These are phyloP conservation scores for Micrastur ruficollis DNA, from an alignment of 2,797 vertebrate species.

Conservation along the genomic window DNA sequence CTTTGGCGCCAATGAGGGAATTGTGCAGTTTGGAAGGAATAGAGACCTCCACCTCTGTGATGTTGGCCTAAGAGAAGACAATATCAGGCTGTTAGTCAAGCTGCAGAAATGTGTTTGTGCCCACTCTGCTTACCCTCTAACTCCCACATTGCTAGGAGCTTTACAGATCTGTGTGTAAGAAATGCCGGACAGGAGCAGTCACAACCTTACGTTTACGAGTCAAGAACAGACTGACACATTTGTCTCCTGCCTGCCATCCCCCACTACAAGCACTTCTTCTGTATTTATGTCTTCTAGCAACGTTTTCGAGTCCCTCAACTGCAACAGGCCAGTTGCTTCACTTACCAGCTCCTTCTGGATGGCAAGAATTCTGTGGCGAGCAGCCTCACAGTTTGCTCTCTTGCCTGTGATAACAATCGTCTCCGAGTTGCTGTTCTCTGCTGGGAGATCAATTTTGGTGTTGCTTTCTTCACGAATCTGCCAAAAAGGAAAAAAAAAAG, in stretches of 20 bases:
- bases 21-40: slow-evolving; percentile 97
- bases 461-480: slow-evolving; percentile 98
- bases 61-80: slow-evolving; percentile 85
- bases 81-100: neutral
- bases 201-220: neutral
- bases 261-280: neutral
- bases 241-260: neutral
- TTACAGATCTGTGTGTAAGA: neutral
- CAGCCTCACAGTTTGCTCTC: slow-evolving; percentile 92
- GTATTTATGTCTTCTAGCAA: neutral
- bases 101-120: neutral
- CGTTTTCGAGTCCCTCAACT: neutral
- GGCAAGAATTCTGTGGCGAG: slow-evolving; percentile 88
- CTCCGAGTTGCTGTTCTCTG: slow-evolving; percentile 98
- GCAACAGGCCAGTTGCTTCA: neutral
- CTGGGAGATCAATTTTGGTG: slow-evolving; percentile 98
- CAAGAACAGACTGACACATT: neutral
- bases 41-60: slow-evolving; percentile 92
- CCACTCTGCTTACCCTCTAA: neutral
- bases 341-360: slow-evolving; percentile 97
- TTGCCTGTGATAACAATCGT: slow-evolving; percentile 98
- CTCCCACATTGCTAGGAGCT: neutral
- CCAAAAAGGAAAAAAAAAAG: neutral
- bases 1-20: slow-evolving; percentile 96
- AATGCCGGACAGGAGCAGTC: neutral